Conservation (phyloP, 2,888 invertebrate species). For the Drosophila hamatofila region DNA sequence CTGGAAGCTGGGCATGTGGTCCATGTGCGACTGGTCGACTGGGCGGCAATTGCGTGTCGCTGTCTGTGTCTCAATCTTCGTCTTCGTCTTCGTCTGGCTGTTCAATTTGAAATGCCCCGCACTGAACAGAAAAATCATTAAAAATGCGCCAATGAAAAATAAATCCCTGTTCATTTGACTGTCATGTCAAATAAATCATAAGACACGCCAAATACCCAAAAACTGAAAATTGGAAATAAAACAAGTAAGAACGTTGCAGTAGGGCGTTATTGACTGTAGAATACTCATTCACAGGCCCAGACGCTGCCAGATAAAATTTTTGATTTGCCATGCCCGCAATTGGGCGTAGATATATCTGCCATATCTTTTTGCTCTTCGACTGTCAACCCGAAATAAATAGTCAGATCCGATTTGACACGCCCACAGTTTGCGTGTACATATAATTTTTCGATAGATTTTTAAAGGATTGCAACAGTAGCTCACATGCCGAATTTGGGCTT, state of each 20-base stretch:
- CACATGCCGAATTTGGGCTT: too few relatives aligned
- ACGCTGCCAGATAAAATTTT: too few relatives aligned
- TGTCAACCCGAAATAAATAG: too few relatives aligned
- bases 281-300: too few relatives aligned
- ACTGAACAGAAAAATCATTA: conserved; percentile 72
- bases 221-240: conserved; percentile 5
- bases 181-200: conserved; percentile 81
- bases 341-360: too few relatives aligned
- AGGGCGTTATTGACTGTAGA: too few relatives aligned
- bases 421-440: too few relatives aligned
- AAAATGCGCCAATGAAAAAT: conserved; percentile 72
- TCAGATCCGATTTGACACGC: too few relatives aligned
- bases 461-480: too few relatives aligned
- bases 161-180: conserved; percentile 79
- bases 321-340: too few relatives aligned
- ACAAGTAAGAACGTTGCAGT: not conserved
- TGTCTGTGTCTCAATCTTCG: conserved; percentile 44
- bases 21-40: conserved; percentile 18
- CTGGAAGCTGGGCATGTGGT: conserved; percentile 10
- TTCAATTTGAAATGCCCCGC: conserved; percentile 51
- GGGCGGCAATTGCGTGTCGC: conserved; percentile 60
- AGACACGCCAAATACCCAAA: conserved; percentile 72
- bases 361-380: too few relatives aligned
- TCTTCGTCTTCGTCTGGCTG: conserved; percentile 33
- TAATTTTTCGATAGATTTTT: too few relatives aligned